A percentile compares a stretch with the other conserved stretches of the same genome.
These are phyloP conservation scores for Notothenia rossii DNA, from an alignment of 2,113 vertebrate genomes.

Conservation along the genomic window DNA sequence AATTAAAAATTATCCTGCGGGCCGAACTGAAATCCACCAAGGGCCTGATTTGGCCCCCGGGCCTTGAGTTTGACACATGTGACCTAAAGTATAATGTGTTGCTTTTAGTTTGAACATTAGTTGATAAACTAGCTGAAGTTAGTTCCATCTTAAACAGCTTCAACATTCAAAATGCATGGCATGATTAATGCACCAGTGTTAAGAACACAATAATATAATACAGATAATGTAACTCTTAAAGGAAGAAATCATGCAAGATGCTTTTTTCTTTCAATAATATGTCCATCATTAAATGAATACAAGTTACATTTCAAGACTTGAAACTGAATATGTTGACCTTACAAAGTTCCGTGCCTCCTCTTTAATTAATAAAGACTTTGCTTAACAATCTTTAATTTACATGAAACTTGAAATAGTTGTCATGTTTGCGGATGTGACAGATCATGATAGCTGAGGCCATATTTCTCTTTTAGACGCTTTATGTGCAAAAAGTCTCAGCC, in stretches of 20 bases:
- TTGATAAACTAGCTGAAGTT: background rate
- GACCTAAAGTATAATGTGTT: background rate
- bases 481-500: conserved; percentile 19
- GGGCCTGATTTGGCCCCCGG: no score
- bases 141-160: background rate
- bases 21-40: no score
- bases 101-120: background rate
- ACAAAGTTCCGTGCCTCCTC: background rate
- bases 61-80: no score
- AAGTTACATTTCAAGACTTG: background rate
- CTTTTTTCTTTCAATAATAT: background rate
- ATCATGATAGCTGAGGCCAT: conserved; percentile 10
- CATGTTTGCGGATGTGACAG: background rate
- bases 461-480: background rate
- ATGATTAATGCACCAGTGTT: background rate
- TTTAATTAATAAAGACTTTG: background rate
- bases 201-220: background rate
- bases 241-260: background rate
- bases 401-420: background rate
- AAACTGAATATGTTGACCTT: background rate
- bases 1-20: no score
- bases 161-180: background rate
- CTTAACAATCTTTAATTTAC: background rate
- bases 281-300: background rate
- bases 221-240: background rate